These are phyloP conservation scores for Prinia subflava DNA, from an alignment of 2,113 vertebrate species.

Conservation along the genomic window DNA sequence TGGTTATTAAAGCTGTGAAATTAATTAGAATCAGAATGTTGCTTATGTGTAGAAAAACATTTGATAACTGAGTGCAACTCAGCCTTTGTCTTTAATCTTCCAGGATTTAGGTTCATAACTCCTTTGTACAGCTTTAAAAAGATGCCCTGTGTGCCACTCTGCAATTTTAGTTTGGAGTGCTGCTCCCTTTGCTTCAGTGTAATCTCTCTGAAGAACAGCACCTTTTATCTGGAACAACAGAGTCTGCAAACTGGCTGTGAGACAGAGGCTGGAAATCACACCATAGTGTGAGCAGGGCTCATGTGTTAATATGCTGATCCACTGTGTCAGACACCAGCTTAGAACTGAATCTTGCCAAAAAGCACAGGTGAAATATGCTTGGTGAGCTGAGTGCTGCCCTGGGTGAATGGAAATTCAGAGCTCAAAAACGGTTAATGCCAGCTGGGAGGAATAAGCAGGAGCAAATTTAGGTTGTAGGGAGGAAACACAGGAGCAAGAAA, in stretches of 20 bases:
- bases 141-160: not conserved
- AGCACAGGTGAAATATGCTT: not conserved
- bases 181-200: not conserved
- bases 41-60: not conserved
- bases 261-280: slow-evolving; percentile 2
- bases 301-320: slow-evolving; percentile 17
- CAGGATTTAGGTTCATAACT: not conserved
- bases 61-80: not conserved
- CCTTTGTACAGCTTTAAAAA: not conserved
- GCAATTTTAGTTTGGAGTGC: not conserved
- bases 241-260: not conserved
- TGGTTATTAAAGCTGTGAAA: not conserved
- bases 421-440: not conserved
- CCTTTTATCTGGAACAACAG: slow-evolving; percentile 14
- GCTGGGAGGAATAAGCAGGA: slow-evolving; percentile 6
- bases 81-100: not conserved
- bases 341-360: not conserved
- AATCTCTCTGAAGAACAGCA: slow-evolving; percentile 20
- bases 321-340: slow-evolving; percentile 1
- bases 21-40: not conserved
- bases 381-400: not conserved
- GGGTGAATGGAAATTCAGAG: not conserved
- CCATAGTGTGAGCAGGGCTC: not conserved
- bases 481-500: slow-evolving; percentile 1
- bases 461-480: not conserved